phyloP scores from a whole-genome alignment of 2,888 invertebrate species.

The Drosophila crucigera region DNA sequence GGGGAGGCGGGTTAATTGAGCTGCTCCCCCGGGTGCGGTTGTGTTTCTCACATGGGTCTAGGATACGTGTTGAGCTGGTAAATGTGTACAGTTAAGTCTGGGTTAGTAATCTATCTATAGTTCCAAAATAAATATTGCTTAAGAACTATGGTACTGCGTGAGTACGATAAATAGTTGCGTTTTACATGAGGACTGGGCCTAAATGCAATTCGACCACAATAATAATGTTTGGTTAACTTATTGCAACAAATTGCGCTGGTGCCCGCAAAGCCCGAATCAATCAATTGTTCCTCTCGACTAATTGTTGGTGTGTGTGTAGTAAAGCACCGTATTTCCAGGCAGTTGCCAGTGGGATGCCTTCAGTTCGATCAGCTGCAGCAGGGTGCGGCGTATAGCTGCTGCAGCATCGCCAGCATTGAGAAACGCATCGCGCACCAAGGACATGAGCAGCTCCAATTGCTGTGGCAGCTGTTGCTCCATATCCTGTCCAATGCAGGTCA shows the following conservation, averaged over 20 bases:
- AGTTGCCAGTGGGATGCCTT: constrained; percentile 96
- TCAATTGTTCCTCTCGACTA: constrained; percentile 30
- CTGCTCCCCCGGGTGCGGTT: constrained; percentile 14
- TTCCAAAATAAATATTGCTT: constrained; percentile 75
- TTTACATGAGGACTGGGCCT: constrained; percentile 67
- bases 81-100: constrained; percentile 39
- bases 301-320: constrained; percentile 87
- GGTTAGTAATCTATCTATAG: constrained; percentile 68
- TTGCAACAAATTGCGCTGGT: constrained; percentile 62
- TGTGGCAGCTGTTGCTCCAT: constrained; percentile 92
- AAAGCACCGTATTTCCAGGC: constrained; percentile 94
- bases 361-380: constrained; percentile 95
- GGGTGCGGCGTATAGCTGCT: constrained; percentile 92
- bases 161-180: constrained; percentile 65
- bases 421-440: constrained; percentile 94
- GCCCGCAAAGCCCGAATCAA: constrained; percentile 19
- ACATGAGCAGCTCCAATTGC: constrained; percentile 92
- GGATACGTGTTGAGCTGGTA: constrained; percentile 24
- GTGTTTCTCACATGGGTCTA: constrained; percentile 8
- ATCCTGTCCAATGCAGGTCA: constrained; percentile 95
- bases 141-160: constrained; percentile 48
- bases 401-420: constrained; percentile 90
- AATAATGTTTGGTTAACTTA: constrained; percentile 63
- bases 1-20: constrained; percentile 19
- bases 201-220: constrained; percentile 78